phyloP scores from a whole-genome alignment of 2,113 vertebrate genomes.

The Myiozetetes cayanensis region DNA sequence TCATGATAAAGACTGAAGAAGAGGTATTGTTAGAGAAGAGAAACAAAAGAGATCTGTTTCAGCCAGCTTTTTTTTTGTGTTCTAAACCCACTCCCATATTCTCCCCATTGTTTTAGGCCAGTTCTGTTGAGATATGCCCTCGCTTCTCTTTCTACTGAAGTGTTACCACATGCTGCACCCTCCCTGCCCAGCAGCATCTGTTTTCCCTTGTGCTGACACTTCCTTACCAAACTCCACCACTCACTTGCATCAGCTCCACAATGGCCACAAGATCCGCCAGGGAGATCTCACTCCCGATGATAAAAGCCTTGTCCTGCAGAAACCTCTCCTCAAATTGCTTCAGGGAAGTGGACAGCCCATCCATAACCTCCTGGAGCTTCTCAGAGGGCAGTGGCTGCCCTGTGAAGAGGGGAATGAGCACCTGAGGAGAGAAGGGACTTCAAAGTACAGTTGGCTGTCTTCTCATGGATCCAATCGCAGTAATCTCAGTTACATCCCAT shows the following conservation, averaged over 20 bases:
- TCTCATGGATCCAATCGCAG: not conserved
- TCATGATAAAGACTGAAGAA: not conserved
- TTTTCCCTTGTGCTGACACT: not conserved
- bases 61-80: not conserved
- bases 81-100: not conserved
- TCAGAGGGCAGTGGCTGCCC: constrained; percentile 75
- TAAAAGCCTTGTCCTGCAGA: constrained; percentile 83
- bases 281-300: constrained; percentile 80
- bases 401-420: constrained; percentile 78
- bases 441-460: not conserved
- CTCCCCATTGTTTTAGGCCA: not conserved
- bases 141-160: not conserved
- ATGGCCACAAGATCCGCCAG: constrained; percentile 89
- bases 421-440: constrained; percentile 51
- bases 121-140: not conserved
- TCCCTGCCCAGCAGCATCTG: not conserved
- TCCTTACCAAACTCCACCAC: not conserved
- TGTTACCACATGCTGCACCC: not conserved
- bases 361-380: constrained; percentile 76
- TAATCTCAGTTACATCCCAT: not conserved
- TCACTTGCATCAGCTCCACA: constrained; percentile 91
- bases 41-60: not conserved
- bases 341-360: constrained; percentile 76
- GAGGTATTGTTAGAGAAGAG: not conserved
- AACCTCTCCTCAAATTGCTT: constrained; percentile 83